These are phyloP conservation scores for Sarcophaga bullata DNA, from an alignment of 1,140 invertebrate genomes.

Conservation along the genomic window DNA sequence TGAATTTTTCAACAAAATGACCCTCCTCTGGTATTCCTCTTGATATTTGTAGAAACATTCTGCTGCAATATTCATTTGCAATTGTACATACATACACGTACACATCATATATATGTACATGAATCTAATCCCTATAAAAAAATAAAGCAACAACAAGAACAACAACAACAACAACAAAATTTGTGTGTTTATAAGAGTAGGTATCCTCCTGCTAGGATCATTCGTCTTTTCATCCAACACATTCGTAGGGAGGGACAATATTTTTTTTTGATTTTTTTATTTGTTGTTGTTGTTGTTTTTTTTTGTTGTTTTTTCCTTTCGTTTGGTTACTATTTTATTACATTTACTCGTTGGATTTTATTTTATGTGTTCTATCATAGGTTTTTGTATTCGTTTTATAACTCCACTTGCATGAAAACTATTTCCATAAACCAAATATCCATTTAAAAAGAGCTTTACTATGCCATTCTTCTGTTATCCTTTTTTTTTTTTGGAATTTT, in stretches of 20 bases:
- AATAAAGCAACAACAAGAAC: background rate
- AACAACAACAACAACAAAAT: too few species aligned
- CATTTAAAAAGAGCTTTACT: slow-evolving; percentile 19
- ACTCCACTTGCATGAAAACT: background rate
- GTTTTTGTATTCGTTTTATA: too few species aligned
- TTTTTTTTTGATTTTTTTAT: background rate
- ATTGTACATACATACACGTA: too few species aligned
- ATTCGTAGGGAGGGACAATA: background rate
- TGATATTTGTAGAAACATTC: background rate
- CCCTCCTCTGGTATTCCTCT: background rate
- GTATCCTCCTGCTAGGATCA: slow-evolving; percentile 6
- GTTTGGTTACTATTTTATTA: background rate
- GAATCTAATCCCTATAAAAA: slow-evolving; percentile 9
- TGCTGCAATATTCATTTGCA: background rate
- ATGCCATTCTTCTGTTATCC: background rate
- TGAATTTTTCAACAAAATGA: background rate
- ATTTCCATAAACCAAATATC: slow-evolving; percentile 24
- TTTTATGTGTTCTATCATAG: background rate
- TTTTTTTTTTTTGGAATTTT: background rate
- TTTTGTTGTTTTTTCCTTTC: background rate
- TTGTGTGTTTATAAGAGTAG: background rate
- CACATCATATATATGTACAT: background rate
- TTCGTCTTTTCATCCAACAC: slow-evolving; percentile 20
- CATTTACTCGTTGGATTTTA: background rate
- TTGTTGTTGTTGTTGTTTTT: background rate